Conservation (phyloP, 1,140 invertebrate species). For the Sitophilus oryzae region DNA sequence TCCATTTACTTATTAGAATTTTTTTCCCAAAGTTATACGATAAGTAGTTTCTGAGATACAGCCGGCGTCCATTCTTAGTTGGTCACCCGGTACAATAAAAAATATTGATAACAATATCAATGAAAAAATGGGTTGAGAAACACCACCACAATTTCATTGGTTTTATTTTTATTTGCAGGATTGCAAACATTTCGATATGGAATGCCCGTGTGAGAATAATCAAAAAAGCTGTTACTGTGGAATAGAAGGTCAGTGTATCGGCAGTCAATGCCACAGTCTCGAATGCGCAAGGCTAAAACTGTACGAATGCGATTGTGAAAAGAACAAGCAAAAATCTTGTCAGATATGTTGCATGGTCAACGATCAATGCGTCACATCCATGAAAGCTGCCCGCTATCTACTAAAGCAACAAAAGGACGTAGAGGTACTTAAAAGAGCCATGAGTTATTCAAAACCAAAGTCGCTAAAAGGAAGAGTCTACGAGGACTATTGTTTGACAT, state of each 20-base stretch:
- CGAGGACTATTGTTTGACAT: too few relatives aligned
- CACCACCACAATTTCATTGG: too few relatives aligned
- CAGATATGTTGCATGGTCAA: slow-evolving; percentile 25
- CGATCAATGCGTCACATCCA: slow-evolving; percentile 10
- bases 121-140: too few relatives aligned
- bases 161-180: slow-evolving; percentile 24
- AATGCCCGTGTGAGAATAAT: slow-evolving; percentile 23
- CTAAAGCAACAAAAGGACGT: slow-evolving; percentile 1
- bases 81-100: too few relatives aligned
- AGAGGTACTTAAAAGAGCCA: not conserved
- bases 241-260: slow-evolving; percentile 23
- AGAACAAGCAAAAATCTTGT: slow-evolving; percentile 5
- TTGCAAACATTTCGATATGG: slow-evolving; percentile 24
- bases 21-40: too few relatives aligned
- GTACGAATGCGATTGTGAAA: slow-evolving; percentile 25
- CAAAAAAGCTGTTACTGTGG: slow-evolving; percentile 24
- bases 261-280: slow-evolving; percentile 25
- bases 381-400: slow-evolving; percentile 5
- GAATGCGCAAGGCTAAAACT: slow-evolving; percentile 29
- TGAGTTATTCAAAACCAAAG: too few relatives aligned
- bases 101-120: too few relatives aligned
- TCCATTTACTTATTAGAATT: too few relatives aligned
- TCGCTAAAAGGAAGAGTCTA: too few relatives aligned
- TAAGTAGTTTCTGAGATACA: too few relatives aligned
- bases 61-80: too few relatives aligned